Percentiles rank a stretch among this genome's conserved stretches.
phyloP scores from a whole-genome alignment of 2,113 vertebrate species.

The Megaceryle maxima region DNA sequence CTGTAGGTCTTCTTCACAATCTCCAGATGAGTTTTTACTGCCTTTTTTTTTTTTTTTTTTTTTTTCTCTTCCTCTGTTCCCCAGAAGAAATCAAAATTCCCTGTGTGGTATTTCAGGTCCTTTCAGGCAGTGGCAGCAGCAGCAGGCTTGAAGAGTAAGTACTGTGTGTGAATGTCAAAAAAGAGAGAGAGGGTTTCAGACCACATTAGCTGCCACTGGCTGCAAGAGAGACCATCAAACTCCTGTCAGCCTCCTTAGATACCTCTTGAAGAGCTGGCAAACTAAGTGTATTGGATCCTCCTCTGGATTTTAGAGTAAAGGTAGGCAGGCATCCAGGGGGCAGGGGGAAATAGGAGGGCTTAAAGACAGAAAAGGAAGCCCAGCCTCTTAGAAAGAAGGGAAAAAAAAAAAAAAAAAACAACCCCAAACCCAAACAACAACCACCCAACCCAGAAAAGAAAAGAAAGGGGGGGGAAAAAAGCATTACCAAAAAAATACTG shows the following conservation, averaged over 20 bases:
- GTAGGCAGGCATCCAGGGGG: constrained; percentile 79
- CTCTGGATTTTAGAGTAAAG: constrained; percentile 75
- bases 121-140: constrained; percentile 74
- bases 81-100: constrained; percentile 69
- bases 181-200: constrained; percentile 71
- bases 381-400: constrained; percentile 39
- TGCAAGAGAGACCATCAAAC: constrained; percentile 73
- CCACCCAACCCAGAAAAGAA: constrained; percentile 13
- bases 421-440: neutral
- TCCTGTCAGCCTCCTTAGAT: constrained; percentile 76
- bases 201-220: constrained; percentile 71
- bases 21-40: constrained; percentile 69
- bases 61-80: neutral
- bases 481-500: constrained; percentile 19
- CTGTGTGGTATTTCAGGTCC: constrained; percentile 73
- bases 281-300: constrained; percentile 74
- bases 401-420: neutral
- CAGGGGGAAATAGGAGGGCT: constrained; percentile 64
- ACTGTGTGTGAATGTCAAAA: constrained; percentile 60
- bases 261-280: constrained; percentile 74
- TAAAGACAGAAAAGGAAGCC: constrained; percentile 57
- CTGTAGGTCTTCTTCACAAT: constrained; percentile 57
- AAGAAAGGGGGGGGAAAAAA: neutral
- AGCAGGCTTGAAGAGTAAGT: constrained; percentile 70
- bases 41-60: neutral